Evolutionary conservation across 1,140 invertebrate species (phyloP).

Genomic region (Trissolcus basalis): DNA sequence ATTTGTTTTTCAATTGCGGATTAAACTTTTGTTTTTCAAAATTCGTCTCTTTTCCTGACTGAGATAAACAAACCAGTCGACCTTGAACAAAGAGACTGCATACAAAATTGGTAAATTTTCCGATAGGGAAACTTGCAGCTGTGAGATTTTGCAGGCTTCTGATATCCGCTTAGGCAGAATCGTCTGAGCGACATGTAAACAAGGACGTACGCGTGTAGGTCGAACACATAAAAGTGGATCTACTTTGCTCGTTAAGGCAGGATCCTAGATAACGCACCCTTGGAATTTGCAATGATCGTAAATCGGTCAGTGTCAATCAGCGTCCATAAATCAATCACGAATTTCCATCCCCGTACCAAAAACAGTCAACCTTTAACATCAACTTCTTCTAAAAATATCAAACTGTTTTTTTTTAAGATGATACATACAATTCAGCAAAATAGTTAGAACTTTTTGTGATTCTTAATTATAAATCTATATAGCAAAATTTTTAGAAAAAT

Average conservation of each 20-base stretch:
- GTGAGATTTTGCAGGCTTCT: slow-evolving; percentile 6
- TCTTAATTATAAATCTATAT: too few species aligned
- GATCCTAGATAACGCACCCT: slow-evolving; percentile 49
- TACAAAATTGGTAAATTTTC: too few species aligned
- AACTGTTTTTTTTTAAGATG: too few species aligned
- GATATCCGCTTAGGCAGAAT: slow-evolving; percentile 14
- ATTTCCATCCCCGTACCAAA: not conserved
- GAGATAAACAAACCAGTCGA: too few species aligned
- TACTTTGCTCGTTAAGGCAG: slow-evolving; percentile 32
- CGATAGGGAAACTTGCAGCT: not conserved
- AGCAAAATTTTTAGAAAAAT: too few species aligned
- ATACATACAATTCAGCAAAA: too few species aligned
- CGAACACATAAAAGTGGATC: slow-evolving; percentile 52
- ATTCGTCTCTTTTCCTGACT: too few species aligned
- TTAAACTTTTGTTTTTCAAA: too few species aligned
- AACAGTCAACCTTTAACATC: not conserved
- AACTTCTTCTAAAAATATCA: too few species aligned
- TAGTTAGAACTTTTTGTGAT: too few species aligned
- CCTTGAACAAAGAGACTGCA: too few species aligned
- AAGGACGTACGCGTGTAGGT: slow-evolving; percentile 59
- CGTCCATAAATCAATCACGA: slow-evolving; percentile 13
- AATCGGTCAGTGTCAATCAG: slow-evolving; percentile 42
- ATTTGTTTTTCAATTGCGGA: too few species aligned
- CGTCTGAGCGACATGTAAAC: slow-evolving; percentile 3
- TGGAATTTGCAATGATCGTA: slow-evolving; percentile 40